These are phyloP conservation scores for Lagopus leucura DNA, from an alignment of 2,113 vertebrate genomes.

Conservation along the genomic window DNA sequence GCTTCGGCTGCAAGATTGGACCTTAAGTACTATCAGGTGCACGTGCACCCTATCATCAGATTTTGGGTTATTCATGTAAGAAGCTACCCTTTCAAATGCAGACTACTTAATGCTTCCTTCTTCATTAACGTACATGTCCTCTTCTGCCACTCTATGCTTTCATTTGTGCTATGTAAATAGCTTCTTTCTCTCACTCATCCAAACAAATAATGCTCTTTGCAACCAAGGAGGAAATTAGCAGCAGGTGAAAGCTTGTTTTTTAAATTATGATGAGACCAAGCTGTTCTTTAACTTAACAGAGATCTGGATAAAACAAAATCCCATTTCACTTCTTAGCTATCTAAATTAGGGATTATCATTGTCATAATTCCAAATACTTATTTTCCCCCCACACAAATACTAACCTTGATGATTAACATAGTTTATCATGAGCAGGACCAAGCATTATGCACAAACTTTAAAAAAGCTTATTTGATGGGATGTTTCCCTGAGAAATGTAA, in stretches of 20 bases:
- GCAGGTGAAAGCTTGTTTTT: constrained; percentile 65
- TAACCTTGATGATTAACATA: not conserved
- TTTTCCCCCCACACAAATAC: not conserved
- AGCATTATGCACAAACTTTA: not conserved
- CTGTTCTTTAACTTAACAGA: constrained; percentile 61
- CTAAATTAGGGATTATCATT: constrained; percentile 41
- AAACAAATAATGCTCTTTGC: constrained; percentile 66
- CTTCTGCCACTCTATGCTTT: constrained; percentile 66
- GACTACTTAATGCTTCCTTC: constrained; percentile 73
- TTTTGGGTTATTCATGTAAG: constrained; percentile 73
- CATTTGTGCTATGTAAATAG: constrained; percentile 70
- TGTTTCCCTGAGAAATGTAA: not conserved
- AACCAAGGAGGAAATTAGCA: constrained; percentile 70
- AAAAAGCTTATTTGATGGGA: not conserved
- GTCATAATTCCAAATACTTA: constrained; percentile 20
- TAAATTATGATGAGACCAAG: constrained; percentile 59
- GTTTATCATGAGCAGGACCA: not conserved
- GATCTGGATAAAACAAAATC: not conserved
- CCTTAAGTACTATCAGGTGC: constrained; percentile 74
- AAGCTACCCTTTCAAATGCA: constrained; percentile 71
- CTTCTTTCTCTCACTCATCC: constrained; percentile 62
- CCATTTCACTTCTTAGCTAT: constrained; percentile 17
- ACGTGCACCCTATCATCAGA: constrained; percentile 71
- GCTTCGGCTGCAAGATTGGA: constrained; percentile 71
- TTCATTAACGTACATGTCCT: constrained; percentile 75